Evolutionary conservation across 2,888 invertebrate species (phyloP), one percentile per base, ranked within the genome.

Genomic region (Ichneumoninae sp.): DNA sequence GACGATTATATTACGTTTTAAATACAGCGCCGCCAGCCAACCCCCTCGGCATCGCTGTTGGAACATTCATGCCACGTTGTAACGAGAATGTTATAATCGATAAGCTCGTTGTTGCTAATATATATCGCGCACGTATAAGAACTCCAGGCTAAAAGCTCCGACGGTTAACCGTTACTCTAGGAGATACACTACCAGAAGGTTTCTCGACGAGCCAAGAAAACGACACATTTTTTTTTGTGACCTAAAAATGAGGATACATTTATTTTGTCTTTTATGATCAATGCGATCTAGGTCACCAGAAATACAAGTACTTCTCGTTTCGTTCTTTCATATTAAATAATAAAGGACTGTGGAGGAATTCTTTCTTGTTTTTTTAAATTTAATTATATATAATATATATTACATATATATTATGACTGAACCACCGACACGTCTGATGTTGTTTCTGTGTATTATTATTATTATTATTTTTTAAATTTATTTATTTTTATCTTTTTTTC

Each of bases 171-270:
- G 10, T 47, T 47, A 47, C 44, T 26, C n/a, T 52, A 70, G 7
- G 40, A n/a, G 22, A 60, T 50, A 57, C 13, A 65, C 81, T 84
- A 84, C 84, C 40, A 69, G 68, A 77, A 80, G 77, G 73, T 73
- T 73, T 60, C 19, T 26, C 68, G 77, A 66, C 69, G 57, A 66
- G 36, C 22, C 60, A 91, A 91, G 91, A 90, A 91, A 92, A 92
- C 90, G 90, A 93, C 91, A 89, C 89, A 33, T 63, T 90, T 89
- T 91, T 89, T 90, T 95, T 95, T 95, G 95, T 95, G 95, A 95
- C 95, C 95, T 95, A 95, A 95, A 95, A 95, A 95, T 95, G 95
- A 95, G 95, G 95, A 95, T 96, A 96, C 95, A 96, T 96, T 96
- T 96, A 96, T 96, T 96, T 95, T 95, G 95, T 95, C 95, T 95